Conservation (phyloP, 2,113 vertebrate species). For the Phylloscopus trochilus region DNA sequence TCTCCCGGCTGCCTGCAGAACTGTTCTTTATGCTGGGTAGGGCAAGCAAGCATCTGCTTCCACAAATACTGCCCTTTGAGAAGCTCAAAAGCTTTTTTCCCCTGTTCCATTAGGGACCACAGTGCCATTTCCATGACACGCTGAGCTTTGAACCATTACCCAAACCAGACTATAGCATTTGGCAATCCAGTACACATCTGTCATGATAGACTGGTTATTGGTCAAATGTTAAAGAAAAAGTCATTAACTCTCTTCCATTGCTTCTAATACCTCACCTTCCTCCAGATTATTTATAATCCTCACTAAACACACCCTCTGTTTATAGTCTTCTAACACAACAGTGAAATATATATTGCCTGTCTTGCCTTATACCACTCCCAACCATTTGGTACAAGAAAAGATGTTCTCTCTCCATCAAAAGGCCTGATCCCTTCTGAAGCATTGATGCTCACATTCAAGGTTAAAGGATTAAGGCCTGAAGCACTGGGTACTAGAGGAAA, state of each 20-base stretch:
- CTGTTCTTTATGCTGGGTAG: conserved; percentile 46
- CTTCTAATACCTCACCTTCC: conserved; percentile 25
- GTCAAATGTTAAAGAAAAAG: conserved; percentile 54
- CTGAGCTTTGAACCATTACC: conserved; percentile 50
- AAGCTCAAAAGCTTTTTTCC: conserved; percentile 6
- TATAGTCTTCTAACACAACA: conserved; percentile 24
- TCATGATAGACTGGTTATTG: conserved; percentile 38
- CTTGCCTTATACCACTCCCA: conserved; percentile 1
- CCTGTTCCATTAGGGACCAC: conserved; percentile 24
- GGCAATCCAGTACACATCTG: conserved; percentile 42
- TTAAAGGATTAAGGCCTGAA: conserved; percentile 69
- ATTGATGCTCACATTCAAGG: conserved; percentile 56
- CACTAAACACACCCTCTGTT: conserved; percentile 14
- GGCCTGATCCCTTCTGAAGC: conserved; percentile 40
- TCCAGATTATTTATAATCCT: conserved; percentile 51
- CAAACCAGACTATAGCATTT: conserved; percentile 43
- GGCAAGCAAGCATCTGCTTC: conserved; percentile 57
- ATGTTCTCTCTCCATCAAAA: conserved; percentile 45
- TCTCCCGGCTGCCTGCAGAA: conserved; percentile 41
- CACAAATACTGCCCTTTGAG: conserved; percentile 62
- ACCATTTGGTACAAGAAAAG: conserved; percentile 52
- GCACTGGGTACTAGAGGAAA: conserved; percentile 54
- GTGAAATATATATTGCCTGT: background rate
- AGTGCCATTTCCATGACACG: conserved; percentile 25
- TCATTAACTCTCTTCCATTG: conserved; percentile 29